These are phyloP conservation scores for Bedellia somnulentella DNA, from an alignment of 2,888 invertebrate genomes.

Conservation along the genomic window DNA sequence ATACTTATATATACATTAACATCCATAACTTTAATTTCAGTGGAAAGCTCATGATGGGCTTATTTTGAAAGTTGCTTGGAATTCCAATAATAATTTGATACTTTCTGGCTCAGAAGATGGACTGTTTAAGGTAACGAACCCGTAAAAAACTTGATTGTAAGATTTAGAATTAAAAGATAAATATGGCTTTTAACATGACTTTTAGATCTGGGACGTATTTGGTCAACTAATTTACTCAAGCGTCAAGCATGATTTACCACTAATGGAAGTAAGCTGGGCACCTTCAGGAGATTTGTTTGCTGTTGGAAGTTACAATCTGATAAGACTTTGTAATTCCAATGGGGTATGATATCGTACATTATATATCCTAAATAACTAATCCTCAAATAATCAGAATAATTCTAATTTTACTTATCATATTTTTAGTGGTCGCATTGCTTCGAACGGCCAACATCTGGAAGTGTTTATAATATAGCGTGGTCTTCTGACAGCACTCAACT, in stretches of 20 bases:
- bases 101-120: conserved; percentile 97
- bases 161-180: no score
- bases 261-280: conserved; percentile 89
- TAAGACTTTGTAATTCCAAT: conserved; percentile 89
- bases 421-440: conserved; percentile 90
- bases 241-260: conserved; percentile 83
- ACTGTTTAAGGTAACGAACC: conserved; percentile 68
- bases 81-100: conserved; percentile 85
- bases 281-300: conserved; percentile 90
- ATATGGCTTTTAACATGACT: conserved; percentile 5
- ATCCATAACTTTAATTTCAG: conserved; percentile 57
- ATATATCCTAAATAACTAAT: neutral
- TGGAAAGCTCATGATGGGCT: conserved; percentile 97
- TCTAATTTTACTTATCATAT: neutral
- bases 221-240: conserved; percentile 89
- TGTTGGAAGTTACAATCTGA: conserved; percentile 89
- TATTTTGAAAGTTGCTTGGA: conserved; percentile 93
- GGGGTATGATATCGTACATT: conserved; percentile 67
- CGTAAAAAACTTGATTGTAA: no score
- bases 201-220: conserved; percentile 85
- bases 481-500: conserved; percentile 95
- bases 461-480: conserved; percentile 89
- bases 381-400: neutral
- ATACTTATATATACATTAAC: neutral
- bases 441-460: conserved; percentile 87